Evolutionary conservation across 2,888 invertebrate species (phyloP), one percentile per base, ranked within the genome.

Genomic region (Gastrophysa polygoni): DNA sequence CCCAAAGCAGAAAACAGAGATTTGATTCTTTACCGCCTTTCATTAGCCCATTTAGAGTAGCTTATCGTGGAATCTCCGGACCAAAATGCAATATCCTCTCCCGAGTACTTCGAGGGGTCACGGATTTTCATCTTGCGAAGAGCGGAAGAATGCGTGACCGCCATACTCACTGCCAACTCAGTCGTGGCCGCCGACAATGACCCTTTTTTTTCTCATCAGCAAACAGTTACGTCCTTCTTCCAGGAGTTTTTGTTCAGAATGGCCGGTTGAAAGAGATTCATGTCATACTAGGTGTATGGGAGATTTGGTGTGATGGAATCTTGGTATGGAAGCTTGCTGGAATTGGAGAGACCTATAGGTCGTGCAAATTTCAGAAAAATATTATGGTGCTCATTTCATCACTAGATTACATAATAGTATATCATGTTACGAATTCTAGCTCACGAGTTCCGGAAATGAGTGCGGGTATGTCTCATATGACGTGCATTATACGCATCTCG

Each of bases 101-200:
- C 11, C 38, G 38, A n/a, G 38, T 38, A 32, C 32, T 32, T 5
- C 32, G 10, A 21, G 11, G 43, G 52, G 38, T 21, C 52, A 17
- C 11, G 24, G 54, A 20, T 54, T 38, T 54, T 43, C 17, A 38
- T 54, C 54, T 16, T 54, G 14, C 6, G 16, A 28, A n/a, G 44
- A 54, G 11, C 43, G 17, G 54, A 44, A 54, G 43, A 54, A 54
- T 38, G 54, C 54, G 54, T 54, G 54, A 54, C 29, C 54, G 43
- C 24, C 44, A 28, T 43, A 54, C 29, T 17, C 32, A 38, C 34
- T 14, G 44, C 44, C 43, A 54, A 18, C 54, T 24, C 44, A 54
- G 24, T 24, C 28, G 38, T 43, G 10, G 21, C 54, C 5, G 21
- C 52, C 24, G 54, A 54, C 54, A 54, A 54, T 44, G 54, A 54